Base-by-base conservation (phyloP, 92 coral and sea anemone genomes). In the Phymanthus crucifer region DNA sequence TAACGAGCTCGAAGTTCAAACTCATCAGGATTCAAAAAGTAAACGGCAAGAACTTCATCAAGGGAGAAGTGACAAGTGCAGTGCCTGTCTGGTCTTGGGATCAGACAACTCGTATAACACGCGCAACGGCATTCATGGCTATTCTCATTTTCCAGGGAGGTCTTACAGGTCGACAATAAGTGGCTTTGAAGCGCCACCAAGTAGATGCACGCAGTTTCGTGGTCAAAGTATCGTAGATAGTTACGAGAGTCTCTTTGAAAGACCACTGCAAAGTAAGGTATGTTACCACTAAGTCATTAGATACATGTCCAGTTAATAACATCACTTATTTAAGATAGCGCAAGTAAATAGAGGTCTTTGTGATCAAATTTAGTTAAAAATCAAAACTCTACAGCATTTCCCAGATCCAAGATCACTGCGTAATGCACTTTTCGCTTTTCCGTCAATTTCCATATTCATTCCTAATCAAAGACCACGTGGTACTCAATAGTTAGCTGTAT, bases 131-230 rank as follows among this genome's bases (percentile, higher is more conserved):
- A 54, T 3, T 29, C 14, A 31, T 56, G 84, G 84, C 26, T 26
- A 36, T 34, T 68, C 72, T 71, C 67, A 35, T 4, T 18, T 48
- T 7, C 19, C 78, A 4, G 38, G 35, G 5, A 10, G 18, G n/a
- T 57, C 61, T 47, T 0, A 57, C 5, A 57, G 52, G 6, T 70
- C 84, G 16, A 46, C 26, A 11, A 67, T 46, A 36, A 65, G 69
- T 27, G 56, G 66, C 16, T 19, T 32, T 70, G 54, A 46, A 29
- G 70, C 72, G 32, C 84, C 77, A 33, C 2, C 58, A 35, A 80
- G 48, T 71, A 80, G 27, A 32, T 71, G 23, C 12, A 29, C 27
- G 12, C 78, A 78, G 37, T 54, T 69, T 70, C 71, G 38, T n/a
- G 38, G 16, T 10, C 32, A 48, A 34, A 24, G 33, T 16, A 17